Conservation (phyloP, 2,113 vertebrate genomes). For the Gallinago undulata region DNA sequence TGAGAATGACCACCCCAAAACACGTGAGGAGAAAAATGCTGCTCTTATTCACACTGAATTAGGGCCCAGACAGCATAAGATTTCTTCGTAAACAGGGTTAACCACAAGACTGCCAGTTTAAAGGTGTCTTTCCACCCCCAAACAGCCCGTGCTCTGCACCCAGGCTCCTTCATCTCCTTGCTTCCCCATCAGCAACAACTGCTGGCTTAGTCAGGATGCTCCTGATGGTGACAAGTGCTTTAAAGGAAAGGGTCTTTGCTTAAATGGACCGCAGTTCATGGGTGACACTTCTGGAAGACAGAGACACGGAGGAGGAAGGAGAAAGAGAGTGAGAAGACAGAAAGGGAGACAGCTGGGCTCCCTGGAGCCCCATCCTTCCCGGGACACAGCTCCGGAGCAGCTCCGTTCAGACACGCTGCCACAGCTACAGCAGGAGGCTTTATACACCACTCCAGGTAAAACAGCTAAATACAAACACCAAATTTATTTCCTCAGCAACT, state of each 20-base stretch:
- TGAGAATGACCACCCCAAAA: not conserved
- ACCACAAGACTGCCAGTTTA: not conserved
- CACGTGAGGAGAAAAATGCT: not conserved
- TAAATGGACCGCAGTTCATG: not conserved
- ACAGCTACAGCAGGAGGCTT: not conserved
- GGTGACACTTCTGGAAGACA: not conserved
- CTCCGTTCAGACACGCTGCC: fast-evolving
- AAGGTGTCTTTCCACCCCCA: not conserved
- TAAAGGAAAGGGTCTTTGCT: fast-evolving
- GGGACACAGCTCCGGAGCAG: fast-evolving
- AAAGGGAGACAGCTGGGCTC: not conserved
- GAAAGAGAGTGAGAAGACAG: not conserved
- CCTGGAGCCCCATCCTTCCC: fast-evolving
- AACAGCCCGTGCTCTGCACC: not conserved
- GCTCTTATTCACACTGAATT: not conserved
- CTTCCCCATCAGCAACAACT: not conserved
- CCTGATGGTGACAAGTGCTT: not conserved
- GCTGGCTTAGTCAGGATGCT: not conserved
- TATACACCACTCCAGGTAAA: not conserved
- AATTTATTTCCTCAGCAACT: not conserved
- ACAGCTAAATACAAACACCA: not conserved
- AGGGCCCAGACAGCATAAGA: not conserved
- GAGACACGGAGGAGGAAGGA: not conserved
- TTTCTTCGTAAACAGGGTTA: not conserved
- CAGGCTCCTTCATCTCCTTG: not conserved